Base-by-base conservation (phyloP, 2,797 vertebrate genomes). In the Apogon talboti region DNA sequence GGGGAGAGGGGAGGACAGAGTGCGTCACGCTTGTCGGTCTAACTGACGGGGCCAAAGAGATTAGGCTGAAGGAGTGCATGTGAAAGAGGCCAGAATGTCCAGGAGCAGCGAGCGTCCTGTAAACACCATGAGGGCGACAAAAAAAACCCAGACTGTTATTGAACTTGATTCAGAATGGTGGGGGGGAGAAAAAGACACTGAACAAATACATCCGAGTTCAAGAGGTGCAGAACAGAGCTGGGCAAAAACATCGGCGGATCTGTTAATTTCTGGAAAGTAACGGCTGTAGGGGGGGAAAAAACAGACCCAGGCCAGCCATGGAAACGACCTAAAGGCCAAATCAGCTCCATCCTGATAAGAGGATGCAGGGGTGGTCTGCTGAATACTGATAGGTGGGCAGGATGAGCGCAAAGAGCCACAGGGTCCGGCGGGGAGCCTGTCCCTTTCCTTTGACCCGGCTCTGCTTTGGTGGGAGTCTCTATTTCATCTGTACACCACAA, bases 351-450 rank as follows among this genome's bases (percentile, higher is more conserved):
- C 75, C 79, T 86, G 89, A 87, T 89, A 87, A 85, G 66, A 78
- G 41, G 19, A 82, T 66, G 55, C 79, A 44, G 48, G 10, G 63
- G 61, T 51, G 69, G 63, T 79, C 86, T 90, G 89, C 57, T 74
- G 79, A 70, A 80, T 63, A 63, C 80, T 84, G 88, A 92, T 89
- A 91, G 60, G 66, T 69, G 37, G 46, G 52, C 84, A 85, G 86
- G 82, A 86, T 79, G 84, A 62, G 35, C 2, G 53, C 54, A 43
- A 5, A 50, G 47, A 59, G 73, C 76, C 49, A 71, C 65, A 52
- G 66, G 71, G 71, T 50, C 57, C 19, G 60, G 24, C 15, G 47
- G 64, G 37, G 24, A 24, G 41, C 1, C 40, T 43, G 55, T 60
- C 67, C 56, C 35, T 67, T 73, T 85, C 71, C 76, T 76, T 55